A percentile compares a stretch with the other conserved stretches of the same genome.
Conservation (phyloP, 2,797 vertebrate species). For the Merluccius polli region DNA sequence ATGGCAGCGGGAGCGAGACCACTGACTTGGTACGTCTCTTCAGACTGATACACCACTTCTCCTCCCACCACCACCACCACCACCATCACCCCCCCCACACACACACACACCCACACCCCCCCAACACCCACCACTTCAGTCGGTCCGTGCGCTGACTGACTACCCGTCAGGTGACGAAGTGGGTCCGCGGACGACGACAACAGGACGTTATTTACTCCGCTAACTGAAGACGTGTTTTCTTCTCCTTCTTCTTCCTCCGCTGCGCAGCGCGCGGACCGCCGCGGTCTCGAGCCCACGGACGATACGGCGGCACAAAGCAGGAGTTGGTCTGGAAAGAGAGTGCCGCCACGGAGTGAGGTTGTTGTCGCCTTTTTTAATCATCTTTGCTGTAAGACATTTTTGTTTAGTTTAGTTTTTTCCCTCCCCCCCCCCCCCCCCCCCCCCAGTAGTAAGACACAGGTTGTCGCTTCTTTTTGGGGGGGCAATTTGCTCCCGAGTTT, state of each 20-base stretch:
- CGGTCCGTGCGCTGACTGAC: too few species aligned
- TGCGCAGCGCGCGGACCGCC: neutral
- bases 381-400: neutral
- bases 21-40: slow-evolving; percentile 31
- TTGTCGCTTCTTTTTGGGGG: neutral
- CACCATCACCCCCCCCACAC: too few species aligned
- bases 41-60: slow-evolving; percentile 21
- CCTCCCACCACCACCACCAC: slow-evolving; percentile 42
- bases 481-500: neutral
- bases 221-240: slow-evolving; percentile 57
- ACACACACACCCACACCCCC: too few species aligned
- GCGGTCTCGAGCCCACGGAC: slow-evolving; percentile 23
- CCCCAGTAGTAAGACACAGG: neutral
- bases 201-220: slow-evolving; percentile 23
- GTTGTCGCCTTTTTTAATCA: neutral
- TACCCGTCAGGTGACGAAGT: slow-evolving; percentile 25
- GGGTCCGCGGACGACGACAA: neutral
- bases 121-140: too few species aligned
- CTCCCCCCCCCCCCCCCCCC: too few species aligned
- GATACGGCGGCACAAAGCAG: neutral
- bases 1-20: slow-evolving; percentile 51
- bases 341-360: too few species aligned
- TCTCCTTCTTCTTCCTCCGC: neutral
- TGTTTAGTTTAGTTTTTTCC: neutral
- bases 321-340: too few species aligned